Evolutionary conservation across 2,888 invertebrate genomes (phyloP), one percentile per base, ranked within the genome.

Genomic region (Leptarthrus brevirostris): DNA sequence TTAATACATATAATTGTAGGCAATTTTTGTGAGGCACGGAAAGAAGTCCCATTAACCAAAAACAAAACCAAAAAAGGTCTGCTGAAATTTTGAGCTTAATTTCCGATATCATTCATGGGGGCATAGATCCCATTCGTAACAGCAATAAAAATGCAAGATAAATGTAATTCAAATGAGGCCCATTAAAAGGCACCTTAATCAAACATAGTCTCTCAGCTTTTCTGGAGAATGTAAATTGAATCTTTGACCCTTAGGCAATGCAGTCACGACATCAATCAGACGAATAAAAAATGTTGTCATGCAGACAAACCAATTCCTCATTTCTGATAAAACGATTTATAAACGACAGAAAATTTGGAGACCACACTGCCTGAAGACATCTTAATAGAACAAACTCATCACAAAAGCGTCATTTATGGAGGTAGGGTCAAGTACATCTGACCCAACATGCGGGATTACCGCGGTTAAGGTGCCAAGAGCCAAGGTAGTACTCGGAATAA

Each of bases 301-400:
- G 64, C 64, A 20, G 47, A 14, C 44, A 64, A 64, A 64, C 44
- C 64, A 64, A 64, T 64, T 64, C 64, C 64, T 64, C 64, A 64
- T 64, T 64, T 64, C 36, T 64, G 44, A 64, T 64, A 64, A 64
- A 64, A 64, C 64, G 64, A 64, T 64, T 64, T 64, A 64, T 64
- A 64, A 64, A 64, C 44, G 64, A 64, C 64, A 64, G 24, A 64
- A 64, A 64, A 16, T 64, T 44, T 44, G 22, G 47, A 49, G 64
- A 64, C 64, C 64, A 64, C 64, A 40, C 64, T n/a, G 64, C 22
- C 22, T 20, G 22, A 44, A 64, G 64, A 64, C 64, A 14, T 36
- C 44, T 64, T 64, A 64, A 64, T 64, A 64, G 64, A 56, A 64
- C 20, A 22, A 54, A 54, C 24, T 64, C 64, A 22, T 40, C 20